Base-by-base conservation (phyloP, 2,888 invertebrate species). In the Leptinotarsa juncta region DNA sequence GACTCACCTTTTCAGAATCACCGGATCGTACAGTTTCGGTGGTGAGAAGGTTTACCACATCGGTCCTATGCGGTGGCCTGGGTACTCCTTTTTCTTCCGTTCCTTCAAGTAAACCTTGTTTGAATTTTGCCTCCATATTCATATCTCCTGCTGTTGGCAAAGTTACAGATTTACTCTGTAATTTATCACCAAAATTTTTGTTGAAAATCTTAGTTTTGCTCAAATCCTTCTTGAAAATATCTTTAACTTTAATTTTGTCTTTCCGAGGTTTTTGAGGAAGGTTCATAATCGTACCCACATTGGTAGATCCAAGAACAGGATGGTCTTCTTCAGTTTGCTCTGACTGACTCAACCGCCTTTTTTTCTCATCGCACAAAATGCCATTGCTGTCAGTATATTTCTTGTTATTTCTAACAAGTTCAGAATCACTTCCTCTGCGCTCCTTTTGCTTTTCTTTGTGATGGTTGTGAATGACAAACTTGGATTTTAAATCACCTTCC, bases 281-380 rank as follows among this genome's bases (percentile, higher is more conserved):
- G 70, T 89, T 88, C 55, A 89, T 88, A 70, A 93, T 89, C 51
- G 93, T 93, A 77, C 93, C 93, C 79, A 91, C 90, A 87, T 93
- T 93, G 69, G 93, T 93, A n/a, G 93, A 93, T 53, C 93, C 93
- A 78, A 92, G 89, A 55, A 87, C 82, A 14, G 84, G 79, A 26
- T 84, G 89, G 14, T 81, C 79, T 65, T 82, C 84, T 16, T 79
- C 81, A 4, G 72, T 75, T 18, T 83, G 81, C 69, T 87, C 87
- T 83, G 89, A 89, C 85, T 91, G 91, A 86, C 90, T 90, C 81
- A 91, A 89, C 82, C 93, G 90, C 85, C 93, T 88, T 85, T 92
- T 91, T 88, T 93, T 93, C 81, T 93, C 93, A 26, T 90, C 90
- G 70, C 91, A 87, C 76, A 92, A 89, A 79, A 93, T 93, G 55